Conservation (phyloP, 2,888 invertebrate species). For the Pseudoips prasinana region DNA sequence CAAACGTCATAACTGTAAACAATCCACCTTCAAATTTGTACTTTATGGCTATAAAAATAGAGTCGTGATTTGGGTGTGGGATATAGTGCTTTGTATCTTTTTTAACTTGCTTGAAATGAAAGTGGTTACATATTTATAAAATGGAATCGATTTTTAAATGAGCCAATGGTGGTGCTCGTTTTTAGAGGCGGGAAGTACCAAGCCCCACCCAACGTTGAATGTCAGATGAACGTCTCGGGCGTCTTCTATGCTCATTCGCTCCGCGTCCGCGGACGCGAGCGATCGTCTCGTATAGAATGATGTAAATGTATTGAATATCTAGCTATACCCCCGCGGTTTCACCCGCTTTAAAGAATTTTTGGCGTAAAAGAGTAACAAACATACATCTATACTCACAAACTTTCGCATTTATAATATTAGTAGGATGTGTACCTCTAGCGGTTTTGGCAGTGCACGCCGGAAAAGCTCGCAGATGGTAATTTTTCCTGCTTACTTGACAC, state of each 20-base stretch:
- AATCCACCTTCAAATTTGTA: constrained; percentile 36
- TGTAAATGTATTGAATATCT: constrained; percentile 20
- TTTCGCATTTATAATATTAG: too few relatives aligned
- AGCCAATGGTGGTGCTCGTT: constrained; percentile 69
- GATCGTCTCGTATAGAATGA: constrained; percentile 27
- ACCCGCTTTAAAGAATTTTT: too few relatives aligned
- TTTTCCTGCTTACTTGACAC: too few relatives aligned
- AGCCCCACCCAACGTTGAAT: constrained; percentile 65
- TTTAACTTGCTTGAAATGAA: constrained; percentile 46
- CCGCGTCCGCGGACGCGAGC: constrained; percentile 54
- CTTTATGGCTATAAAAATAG: constrained; percentile 20
- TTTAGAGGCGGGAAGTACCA: constrained; percentile 62
- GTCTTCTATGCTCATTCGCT: constrained; percentile 72
- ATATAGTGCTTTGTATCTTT: constrained; percentile 35
- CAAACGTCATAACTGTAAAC: constrained; percentile 46
- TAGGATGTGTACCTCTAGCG: too few relatives aligned
- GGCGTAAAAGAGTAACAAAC: too few relatives aligned
- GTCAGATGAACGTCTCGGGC: constrained; percentile 69
- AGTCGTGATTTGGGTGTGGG: constrained; percentile 22
- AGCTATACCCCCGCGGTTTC: too few relatives aligned
- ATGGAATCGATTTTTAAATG: constrained; percentile 81
- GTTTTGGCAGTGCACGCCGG: too few relatives aligned
- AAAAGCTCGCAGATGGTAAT: too few relatives aligned
- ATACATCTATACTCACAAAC: too few relatives aligned
- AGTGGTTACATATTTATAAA: constrained; percentile 82